These are phyloP conservation scores for Empis stercorea DNA, from an alignment of 2,888 invertebrate species.

Conservation along the genomic window DNA sequence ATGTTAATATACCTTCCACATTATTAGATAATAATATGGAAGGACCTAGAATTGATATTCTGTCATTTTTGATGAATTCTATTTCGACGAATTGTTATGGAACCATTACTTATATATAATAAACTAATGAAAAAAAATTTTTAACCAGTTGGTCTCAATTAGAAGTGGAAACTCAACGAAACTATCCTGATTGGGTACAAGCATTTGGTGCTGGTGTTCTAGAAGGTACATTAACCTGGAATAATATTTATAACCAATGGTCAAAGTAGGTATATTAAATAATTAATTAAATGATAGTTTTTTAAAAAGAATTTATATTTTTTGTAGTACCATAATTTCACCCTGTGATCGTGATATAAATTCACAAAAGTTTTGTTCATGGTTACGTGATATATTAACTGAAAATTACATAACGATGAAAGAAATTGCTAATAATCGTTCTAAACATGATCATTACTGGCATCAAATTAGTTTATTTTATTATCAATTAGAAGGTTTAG, in stretches of 20 bases:
- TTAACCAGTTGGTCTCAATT: conserved; percentile 67
- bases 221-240: conserved; percentile 72
- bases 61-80: too few relatives aligned
- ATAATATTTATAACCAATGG: conserved; percentile 66
- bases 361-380: conserved; percentile 31
- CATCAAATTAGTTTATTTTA: conserved; percentile 70
- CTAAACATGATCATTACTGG: conserved; percentile 53
- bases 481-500: conserved; percentile 64
- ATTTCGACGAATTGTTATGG: too few relatives aligned
- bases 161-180: conserved; percentile 62
- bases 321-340: conserved; percentile 29
- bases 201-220: conserved; percentile 76
- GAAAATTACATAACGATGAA: conserved; percentile 53
- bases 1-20: too few relatives aligned
- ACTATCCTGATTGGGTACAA: conserved; percentile 65
- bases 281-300: background rate
- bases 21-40: too few relatives aligned
- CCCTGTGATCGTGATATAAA: conserved; percentile 33
- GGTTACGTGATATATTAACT: conserved; percentile 41
- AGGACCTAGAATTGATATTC: too few relatives aligned
- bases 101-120: too few relatives aligned
- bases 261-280: conserved; percentile 40
- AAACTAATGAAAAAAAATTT: too few relatives aligned
- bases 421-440: conserved; percentile 49
- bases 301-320: too few relatives aligned